phyloP scores from a whole-genome alignment of 2,797 vertebrate genomes.

The Protonibea diacanthus region DNA sequence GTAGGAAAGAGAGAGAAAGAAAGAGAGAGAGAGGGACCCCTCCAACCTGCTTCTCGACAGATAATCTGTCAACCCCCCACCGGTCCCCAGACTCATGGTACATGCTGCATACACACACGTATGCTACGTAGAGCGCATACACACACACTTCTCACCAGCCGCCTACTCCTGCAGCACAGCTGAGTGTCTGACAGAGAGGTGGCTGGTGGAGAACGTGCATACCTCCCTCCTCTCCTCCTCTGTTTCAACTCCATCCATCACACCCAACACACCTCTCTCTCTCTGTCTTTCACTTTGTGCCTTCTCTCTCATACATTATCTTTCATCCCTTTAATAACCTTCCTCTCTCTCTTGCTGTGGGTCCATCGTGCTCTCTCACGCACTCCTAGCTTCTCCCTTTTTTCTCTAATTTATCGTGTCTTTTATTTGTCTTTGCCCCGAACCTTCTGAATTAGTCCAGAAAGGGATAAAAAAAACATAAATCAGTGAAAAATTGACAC shows the following conservation, averaged over 20 bases:
- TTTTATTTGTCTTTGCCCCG: constrained; percentile 69
- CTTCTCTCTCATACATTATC: constrained; percentile 49
- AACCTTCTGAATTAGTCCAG: constrained; percentile 58
- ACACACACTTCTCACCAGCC: constrained; percentile 58
- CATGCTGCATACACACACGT: constrained; percentile 61
- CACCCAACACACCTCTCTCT: constrained; percentile 53
- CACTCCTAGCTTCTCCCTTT: constrained; percentile 9
- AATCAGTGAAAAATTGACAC: constrained; percentile 61
- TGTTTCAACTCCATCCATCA: constrained; percentile 78
- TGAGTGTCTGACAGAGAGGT: constrained; percentile 72
- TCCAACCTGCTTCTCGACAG: constrained; percentile 80
- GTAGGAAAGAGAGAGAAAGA: constrained; percentile 36
- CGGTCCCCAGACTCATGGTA: constrained; percentile 73
- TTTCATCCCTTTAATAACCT: constrained; percentile 48
- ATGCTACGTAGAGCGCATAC: constrained; percentile 37
- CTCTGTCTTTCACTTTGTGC: constrained; percentile 50
- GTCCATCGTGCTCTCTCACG: constrained; percentile 5
- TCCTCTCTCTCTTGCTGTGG: constrained; percentile 31
- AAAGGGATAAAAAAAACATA: constrained; percentile 32
- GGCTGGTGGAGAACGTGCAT: constrained; percentile 67
- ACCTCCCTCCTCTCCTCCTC: constrained; percentile 56
- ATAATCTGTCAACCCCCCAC: constrained; percentile 84
- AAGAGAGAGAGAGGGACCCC: constrained; percentile 65
- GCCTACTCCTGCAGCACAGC: constrained; percentile 66
- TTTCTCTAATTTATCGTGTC: constrained; percentile 59